Evolutionary conservation across 1,140 invertebrate genomes (phyloP), one percentile per base, ranked within the genome.

Genomic region (Musca vetustissima): DNA sequence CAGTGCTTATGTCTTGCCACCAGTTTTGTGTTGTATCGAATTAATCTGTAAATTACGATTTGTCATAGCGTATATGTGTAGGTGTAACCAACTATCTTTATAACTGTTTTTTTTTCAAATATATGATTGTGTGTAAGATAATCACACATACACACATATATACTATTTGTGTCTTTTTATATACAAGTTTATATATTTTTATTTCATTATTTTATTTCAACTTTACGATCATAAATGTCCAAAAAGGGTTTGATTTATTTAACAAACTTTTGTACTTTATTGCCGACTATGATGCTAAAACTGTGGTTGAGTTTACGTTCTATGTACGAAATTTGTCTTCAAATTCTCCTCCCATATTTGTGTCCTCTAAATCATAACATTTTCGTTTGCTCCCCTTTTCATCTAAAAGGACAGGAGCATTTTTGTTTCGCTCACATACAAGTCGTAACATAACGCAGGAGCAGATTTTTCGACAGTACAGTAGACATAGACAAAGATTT

Each of bases 191-290:
- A 19, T 43, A 36, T 36, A 61, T 50, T 43, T 43, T 43, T 43
- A 66, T 70, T 67, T 70, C 25, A 57, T 69, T 36, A 67, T 74
- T 76, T 72, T 72, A 73, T 76, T 74, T 75, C 74, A 76, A 74
- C 76, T 79, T 78, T 79, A 76, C 74, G 75, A 79, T 77, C 76
- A 76, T 79, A 79, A 79, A 79, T 77, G 78, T 79, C 77, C 74
- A 59, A 73, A 70, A 76, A 67, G 71, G 76, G 59, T 78, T 77
- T 80, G 78, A 80, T 80, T 80, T 79, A 80, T 74, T 61, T 53
- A 69, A 48, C 66, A 76, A 79, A 78, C 75, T 75, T 76, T 78
- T 75, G 70, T 72, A 66, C 59, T 76, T 66, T 70, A 47, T 69
- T 67, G 67, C 69, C 66, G 17, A 64, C 28, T 17, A 64, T 69